phyloP scores from a whole-genome alignment of 2,888 invertebrate species.

The Rhaphigaster nebulosa region DNA sequence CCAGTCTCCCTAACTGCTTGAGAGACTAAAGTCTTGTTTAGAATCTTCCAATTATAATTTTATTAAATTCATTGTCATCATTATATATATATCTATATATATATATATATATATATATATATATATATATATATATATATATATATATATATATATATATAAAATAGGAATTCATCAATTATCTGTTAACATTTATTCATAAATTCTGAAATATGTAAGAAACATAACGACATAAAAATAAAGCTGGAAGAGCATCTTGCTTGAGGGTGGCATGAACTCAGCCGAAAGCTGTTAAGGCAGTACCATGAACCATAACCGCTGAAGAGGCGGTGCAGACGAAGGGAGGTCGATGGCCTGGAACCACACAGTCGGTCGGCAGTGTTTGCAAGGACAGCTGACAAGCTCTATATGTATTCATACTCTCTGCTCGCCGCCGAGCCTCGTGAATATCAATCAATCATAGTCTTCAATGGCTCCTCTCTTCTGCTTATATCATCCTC shows the following conservation, averaged over 20 bases:
- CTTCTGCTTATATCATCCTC: conserved; percentile 40
- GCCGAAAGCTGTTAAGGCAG: conserved; percentile 11
- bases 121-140: too few species aligned
- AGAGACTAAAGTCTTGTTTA: too few species aligned
- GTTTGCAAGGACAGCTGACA: conserved; percentile 13
- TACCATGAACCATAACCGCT: conserved; percentile 33
- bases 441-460: conserved; percentile 30
- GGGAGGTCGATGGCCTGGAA: conserved; percentile 3
- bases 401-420: conserved; percentile 25
- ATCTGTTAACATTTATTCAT: too few species aligned
- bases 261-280: background rate
- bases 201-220: too few species aligned
- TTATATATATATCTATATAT: too few species aligned
- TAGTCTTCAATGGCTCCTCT: background rate
- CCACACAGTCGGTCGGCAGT: conserved; percentile 22
- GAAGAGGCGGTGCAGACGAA: conserved; percentile 3
- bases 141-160: too few species aligned
- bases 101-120: too few species aligned
- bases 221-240: too few species aligned
- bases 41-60: too few species aligned
- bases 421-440: background rate
- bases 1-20: too few species aligned
- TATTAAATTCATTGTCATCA: too few species aligned
- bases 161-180: too few species aligned
- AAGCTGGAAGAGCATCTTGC: background rate